These are phyloP conservation scores for Volucella inanis DNA, from an alignment of 2,888 invertebrate species.

Conservation along the genomic window DNA sequence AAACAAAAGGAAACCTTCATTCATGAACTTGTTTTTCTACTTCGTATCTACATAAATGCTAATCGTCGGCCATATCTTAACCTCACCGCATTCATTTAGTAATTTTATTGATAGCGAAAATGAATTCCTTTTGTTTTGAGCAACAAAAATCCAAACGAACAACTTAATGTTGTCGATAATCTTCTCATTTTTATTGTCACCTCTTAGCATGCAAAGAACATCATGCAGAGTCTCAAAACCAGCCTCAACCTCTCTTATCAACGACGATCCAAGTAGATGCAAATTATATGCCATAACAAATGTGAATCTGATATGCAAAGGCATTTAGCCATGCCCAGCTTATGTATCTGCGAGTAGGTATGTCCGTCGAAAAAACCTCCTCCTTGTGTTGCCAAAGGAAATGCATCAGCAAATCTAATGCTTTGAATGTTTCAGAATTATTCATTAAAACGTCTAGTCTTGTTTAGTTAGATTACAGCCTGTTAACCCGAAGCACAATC, in stretches of 20 bases:
- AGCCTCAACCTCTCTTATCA: slow-evolving; percentile 40
- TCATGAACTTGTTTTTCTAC: slow-evolving; percentile 21
- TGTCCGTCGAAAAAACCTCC: not conserved
- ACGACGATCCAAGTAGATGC: slow-evolving; percentile 42
- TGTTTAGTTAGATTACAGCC: slow-evolving; percentile 19
- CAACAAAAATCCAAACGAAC: not conserved
- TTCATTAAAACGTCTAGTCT: slow-evolving; percentile 4
- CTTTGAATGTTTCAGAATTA: not conserved
- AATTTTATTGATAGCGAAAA: slow-evolving; percentile 35
- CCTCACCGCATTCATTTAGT: slow-evolving; percentile 6
- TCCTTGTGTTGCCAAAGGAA: slow-evolving; percentile 10
- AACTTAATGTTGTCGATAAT: slow-evolving; percentile 44
- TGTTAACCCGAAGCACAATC: not conserved
- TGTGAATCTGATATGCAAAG: slow-evolving; percentile 57
- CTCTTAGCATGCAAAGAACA: slow-evolving; percentile 32
- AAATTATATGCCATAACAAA: slow-evolving; percentile 64
- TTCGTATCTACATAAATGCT: slow-evolving; percentile 6
- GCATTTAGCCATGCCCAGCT: slow-evolving; percentile 1
- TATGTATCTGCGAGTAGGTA: not conserved
- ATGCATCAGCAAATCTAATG: slow-evolving; percentile 20
- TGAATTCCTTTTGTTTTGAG: slow-evolving; percentile 54
- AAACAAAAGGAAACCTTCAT: not conserved
- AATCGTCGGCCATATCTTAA: slow-evolving; percentile 9
- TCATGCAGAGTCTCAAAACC: slow-evolving; percentile 33
- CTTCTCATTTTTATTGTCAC: slow-evolving; percentile 48